Base-by-base conservation (phyloP, 1,140 invertebrate genomes). In the Drosophila burlai region DNA sequence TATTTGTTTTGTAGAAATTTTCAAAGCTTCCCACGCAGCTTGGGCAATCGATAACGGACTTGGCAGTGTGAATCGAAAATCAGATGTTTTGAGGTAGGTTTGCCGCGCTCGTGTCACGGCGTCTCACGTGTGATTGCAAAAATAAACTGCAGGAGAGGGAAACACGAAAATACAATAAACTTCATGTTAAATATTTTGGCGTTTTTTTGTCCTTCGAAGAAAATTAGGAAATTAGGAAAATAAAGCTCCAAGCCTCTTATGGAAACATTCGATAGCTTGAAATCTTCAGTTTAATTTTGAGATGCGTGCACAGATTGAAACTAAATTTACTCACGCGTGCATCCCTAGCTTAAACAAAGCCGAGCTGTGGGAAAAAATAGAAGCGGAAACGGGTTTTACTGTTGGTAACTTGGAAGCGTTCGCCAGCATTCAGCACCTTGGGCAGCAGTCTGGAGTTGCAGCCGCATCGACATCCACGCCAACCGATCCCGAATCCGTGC, bases 371-470 rank as follows among this genome's bases (percentile, higher is more conserved):
- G 67, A 68, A 85, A 77, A 85, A 58, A 69, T 75, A 75, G 74
- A 78, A 81, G 73, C 62, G 74, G 68, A 84, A 73, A 73, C 69
- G 29, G 69, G 69, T 73, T 73, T 85, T 85, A 65, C 72, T 69
- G 65, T 81, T 80, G 76, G 83, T 85, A 84, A 75, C 81, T 85
- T 82, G 59, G 46, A 54, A 60, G 76, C 47, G 29, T 45, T 78
- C 36, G 54, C 36, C 9, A 50, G 40, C 60, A 63, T 45, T 63
- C 16, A 63, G 49, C 49, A 81, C 8, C 54, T 40, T 62, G 34
- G 18, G 3, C 46, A 49, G 47, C 75, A 73, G 69, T 73, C 45
- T 72, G 24, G 46, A 49, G 31, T 73, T 50, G 67, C 69, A 73
- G 54, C 24, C 45, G 67, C 67, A 65, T 46, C 67, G 40, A 61